Evolutionary conservation across 2,113 vertebrate genomes (phyloP).

Genomic region (Amblyopsis rosae): DNA sequence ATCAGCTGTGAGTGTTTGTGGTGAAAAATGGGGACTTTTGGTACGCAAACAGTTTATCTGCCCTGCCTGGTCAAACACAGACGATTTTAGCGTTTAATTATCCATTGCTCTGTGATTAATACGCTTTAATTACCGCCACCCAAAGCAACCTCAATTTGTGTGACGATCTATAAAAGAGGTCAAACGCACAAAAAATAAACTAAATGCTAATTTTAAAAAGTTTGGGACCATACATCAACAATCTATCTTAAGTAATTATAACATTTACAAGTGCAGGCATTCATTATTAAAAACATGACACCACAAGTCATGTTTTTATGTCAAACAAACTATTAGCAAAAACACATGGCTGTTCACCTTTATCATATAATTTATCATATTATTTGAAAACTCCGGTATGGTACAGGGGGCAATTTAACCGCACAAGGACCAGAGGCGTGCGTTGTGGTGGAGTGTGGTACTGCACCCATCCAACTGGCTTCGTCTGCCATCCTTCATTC

Average conservation of each 20-base stretch:
- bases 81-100: slow-evolving; percentile 72
- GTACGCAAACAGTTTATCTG: slow-evolving; percentile 21
- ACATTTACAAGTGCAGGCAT: neutral
- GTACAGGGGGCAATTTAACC: slow-evolving; percentile 4
- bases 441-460: no score
- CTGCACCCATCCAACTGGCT: no score
- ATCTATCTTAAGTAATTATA: neutral
- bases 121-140: slow-evolving; percentile 73
- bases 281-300: neutral
- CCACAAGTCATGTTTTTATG: neutral
- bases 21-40: neutral
- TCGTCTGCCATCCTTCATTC: no score
- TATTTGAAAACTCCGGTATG: neutral
- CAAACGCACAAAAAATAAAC: slow-evolving; percentile 45
- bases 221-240: neutral
- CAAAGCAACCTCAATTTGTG: slow-evolving; percentile 55
- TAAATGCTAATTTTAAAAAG: slow-evolving; percentile 3
- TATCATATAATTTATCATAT: neutral
- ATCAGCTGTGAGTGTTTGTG: neutral
- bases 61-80: slow-evolving; percentile 42
- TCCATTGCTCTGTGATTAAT: slow-evolving; percentile 67
- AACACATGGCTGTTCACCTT: neutral
- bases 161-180: slow-evolving; percentile 47
- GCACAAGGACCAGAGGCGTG: no score
- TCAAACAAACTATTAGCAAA: neutral